Evolutionary conservation across 2,888 invertebrate species (phyloP).

Genomic region (Scaptodrosophila latifasciaeformis): DNA sequence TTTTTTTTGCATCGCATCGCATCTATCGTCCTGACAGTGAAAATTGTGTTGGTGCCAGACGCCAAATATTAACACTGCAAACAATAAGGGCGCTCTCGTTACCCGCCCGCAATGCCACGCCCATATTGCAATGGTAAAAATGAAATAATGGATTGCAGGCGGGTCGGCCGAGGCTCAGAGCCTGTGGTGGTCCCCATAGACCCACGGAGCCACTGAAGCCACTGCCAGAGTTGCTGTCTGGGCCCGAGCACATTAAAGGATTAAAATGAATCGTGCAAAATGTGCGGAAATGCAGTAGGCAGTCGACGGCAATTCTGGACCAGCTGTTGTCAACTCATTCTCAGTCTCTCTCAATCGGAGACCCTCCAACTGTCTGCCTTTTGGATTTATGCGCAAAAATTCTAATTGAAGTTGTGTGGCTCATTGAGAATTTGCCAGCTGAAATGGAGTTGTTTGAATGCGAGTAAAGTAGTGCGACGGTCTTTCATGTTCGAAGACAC

Average conservation of each 20-base stretch:
- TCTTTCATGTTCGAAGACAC: too few relatives aligned
- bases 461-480: too few relatives aligned
- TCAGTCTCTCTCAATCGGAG: too few relatives aligned
- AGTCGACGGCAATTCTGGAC: too few relatives aligned
- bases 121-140: constrained; percentile 19
- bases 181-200: too few relatives aligned
- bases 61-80: constrained; percentile 64
- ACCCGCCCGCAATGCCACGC: constrained; percentile 20
- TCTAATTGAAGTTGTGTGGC: constrained; percentile 14
- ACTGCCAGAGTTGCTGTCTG: constrained; percentile 14
- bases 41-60: constrained; percentile 51
- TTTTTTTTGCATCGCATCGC: too few relatives aligned
- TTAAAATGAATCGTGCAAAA: constrained; percentile 25
- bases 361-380: background rate
- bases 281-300: constrained; percentile 24
- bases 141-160: constrained; percentile 20
- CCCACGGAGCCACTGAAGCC: constrained; percentile 20
- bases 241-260: constrained; percentile 35
- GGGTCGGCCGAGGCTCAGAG: background rate
- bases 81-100: constrained; percentile 41
- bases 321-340: too few relatives aligned
- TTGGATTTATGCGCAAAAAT: constrained; percentile 12
- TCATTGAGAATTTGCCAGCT: too few relatives aligned
- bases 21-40: constrained; percentile 10
- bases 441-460: too few relatives aligned